phyloP scores from a whole-genome alignment of 2,113 vertebrate species.

The Petaurus breviceps region DNA sequence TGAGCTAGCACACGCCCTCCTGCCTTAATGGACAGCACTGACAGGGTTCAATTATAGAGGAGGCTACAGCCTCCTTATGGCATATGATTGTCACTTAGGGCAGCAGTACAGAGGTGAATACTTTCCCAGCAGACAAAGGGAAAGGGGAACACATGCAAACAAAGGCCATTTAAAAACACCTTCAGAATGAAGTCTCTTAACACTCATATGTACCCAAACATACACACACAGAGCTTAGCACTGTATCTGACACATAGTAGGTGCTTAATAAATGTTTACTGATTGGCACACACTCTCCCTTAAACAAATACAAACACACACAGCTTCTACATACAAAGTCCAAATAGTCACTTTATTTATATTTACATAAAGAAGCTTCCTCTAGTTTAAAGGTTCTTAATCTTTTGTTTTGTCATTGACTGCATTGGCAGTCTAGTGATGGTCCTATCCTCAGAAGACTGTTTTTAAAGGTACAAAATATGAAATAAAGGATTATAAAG shows the following conservation, averaged over 20 bases:
- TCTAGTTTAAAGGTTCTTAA: neutral
- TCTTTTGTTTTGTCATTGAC: neutral
- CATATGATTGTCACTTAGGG: slow-evolving; percentile 75
- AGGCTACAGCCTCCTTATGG: slow-evolving; percentile 78
- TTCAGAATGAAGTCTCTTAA: slow-evolving; percentile 32
- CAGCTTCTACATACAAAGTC: neutral
- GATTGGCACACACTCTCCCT: neutral
- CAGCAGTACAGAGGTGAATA: slow-evolving; percentile 55
- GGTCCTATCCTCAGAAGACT: neutral
- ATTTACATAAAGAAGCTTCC: slow-evolving; percentile 21
- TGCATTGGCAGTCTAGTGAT: neutral
- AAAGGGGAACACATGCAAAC: slow-evolving; percentile 54
- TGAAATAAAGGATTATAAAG: neutral
- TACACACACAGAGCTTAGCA: neutral
- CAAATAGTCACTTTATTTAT: neutral
- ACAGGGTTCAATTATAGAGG: slow-evolving; percentile 79
- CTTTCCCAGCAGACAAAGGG: slow-evolving; percentile 69
- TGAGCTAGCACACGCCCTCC: slow-evolving; percentile 75
- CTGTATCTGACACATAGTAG: neutral
- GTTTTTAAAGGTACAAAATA: neutral
- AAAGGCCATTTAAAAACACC: slow-evolving; percentile 62
- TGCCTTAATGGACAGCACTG: slow-evolving; percentile 75
- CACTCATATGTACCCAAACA: neutral
- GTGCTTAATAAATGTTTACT: neutral
- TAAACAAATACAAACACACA: fast-evolving